Base-by-base conservation (phyloP, 2,797 vertebrate genomes). In the Acipenser oxyrinchus region DNA sequence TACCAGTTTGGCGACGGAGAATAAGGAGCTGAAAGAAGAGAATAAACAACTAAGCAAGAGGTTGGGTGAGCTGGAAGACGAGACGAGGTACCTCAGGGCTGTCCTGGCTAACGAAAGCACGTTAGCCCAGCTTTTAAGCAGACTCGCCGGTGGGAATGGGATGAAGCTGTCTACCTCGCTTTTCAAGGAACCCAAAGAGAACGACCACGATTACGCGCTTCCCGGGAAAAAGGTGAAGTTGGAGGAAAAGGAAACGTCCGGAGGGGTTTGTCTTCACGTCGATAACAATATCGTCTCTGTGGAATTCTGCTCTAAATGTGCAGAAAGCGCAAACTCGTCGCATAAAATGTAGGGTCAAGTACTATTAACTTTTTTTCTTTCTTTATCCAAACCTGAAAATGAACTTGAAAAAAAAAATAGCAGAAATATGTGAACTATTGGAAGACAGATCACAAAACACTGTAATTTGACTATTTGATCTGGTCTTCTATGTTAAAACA, bases 301-400 rank as follows among this genome's bases (percentile, higher is more conserved):
- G 92, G 96, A 99, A 89, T 97, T 99, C 92, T 98, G 95, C 89
- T 90, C 93, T 68, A 90, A 93, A 71, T 99, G 96, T 82, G 93
- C 95, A 75, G 88, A 92, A 81, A 93, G 92, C 75, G 94, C 94
- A 60, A 91, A 86, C 85, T 83, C 88, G 12, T 83, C 90, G 51
- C 86, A 89, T 79, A 95, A 93, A 97, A 95, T 96, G 94, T 98
- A 98, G 95, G 95, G 92, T 96, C 94, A 93, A 95, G 95, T 95
- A 95, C 88, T 83, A 79, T 63, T 74, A 2, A 78, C 81, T 18
- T 18, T 18, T 18, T 77, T 85, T 86, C 55, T 69, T 88, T 85
- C 82, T 48, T 12, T 13, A 12, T 84, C 75, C 80, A 78, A 76
- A 84, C 72, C 79, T 82, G 78, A 86, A 80, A 84, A 86, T 83